phyloP scores from a whole-genome alignment of 2,888 invertebrate species.

The Maniola hyperantus region DNA sequence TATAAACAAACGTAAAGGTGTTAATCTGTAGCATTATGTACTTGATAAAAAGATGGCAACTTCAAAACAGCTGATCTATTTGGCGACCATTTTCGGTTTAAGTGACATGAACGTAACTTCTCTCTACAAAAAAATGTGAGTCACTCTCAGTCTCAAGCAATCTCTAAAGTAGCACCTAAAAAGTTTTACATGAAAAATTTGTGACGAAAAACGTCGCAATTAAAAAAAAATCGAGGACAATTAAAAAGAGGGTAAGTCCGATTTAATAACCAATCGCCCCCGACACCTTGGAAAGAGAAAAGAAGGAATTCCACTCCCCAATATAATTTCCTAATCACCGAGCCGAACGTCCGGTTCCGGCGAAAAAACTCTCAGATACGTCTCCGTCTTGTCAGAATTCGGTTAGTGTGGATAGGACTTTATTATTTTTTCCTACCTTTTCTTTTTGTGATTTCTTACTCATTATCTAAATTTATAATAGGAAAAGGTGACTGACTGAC shows the following conservation, averaged over 20 bases:
- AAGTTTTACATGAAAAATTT: background rate
- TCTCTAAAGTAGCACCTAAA: no score
- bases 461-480: no score
- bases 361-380: conserved; percentile 64
- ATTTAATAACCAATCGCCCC: conserved; percentile 78
- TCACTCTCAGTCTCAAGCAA: no score
- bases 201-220: conserved; percentile 21
- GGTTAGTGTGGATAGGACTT: conserved; percentile 58
- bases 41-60: no score
- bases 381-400: conserved; percentile 56
- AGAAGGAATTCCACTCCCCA: conserved; percentile 66
- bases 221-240: conserved; percentile 55
- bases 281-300: conserved; percentile 67
- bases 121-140: no score
- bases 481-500: no score
- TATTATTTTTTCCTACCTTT: conserved; percentile 33
- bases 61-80: no score
- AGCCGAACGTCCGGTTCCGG: conserved; percentile 77
- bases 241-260: conserved; percentile 72
- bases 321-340: conserved; percentile 81
- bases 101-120: no score
- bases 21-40: no score
- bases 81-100: no score
- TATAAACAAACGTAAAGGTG: no score
- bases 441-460: no score